These are phyloP conservation scores for Triops cancriformis DNA, from an alignment of 1,140 invertebrate species.

Conservation along the genomic window DNA sequence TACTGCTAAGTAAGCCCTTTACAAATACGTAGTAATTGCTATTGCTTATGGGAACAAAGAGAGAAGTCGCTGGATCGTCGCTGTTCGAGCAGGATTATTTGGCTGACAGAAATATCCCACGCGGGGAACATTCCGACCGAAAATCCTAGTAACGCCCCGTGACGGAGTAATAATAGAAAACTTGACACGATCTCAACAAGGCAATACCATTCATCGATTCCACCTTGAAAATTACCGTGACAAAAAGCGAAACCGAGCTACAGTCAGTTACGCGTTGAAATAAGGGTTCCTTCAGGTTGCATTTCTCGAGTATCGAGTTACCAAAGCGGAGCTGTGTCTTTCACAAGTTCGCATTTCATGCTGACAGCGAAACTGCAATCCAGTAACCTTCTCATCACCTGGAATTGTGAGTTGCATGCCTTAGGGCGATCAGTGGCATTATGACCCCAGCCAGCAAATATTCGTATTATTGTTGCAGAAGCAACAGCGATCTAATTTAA, in stretches of 20 bases:
- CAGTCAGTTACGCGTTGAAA: background rate
- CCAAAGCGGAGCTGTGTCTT: too few species aligned
- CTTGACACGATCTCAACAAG: background rate
- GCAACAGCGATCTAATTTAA: too few species aligned
- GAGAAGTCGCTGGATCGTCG: background rate
- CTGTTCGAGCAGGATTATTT: background rate
- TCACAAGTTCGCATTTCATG: too few species aligned
- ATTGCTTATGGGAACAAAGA: background rate
- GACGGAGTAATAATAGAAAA: background rate
- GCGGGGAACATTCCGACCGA: background rate
- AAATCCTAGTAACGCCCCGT: background rate
- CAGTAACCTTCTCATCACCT: too few species aligned
- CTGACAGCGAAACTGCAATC: too few species aligned
- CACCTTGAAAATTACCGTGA: background rate
- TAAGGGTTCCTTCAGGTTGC: too few species aligned
- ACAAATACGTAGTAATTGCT: conserved; percentile 7
- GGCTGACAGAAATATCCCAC: background rate
- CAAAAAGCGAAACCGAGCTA: background rate
- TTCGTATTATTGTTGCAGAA: too few species aligned
- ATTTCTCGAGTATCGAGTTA: too few species aligned
- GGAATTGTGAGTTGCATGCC: too few species aligned
- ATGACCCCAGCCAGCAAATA: too few species aligned
- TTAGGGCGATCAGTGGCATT: too few species aligned
- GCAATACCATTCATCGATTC: background rate
- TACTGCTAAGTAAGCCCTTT: conserved; percentile 11